Evolutionary conservation across 1,140 invertebrate species (phyloP), one percentile per base, ranked within the genome.

Genomic region (Procambarus clarkii): DNA sequence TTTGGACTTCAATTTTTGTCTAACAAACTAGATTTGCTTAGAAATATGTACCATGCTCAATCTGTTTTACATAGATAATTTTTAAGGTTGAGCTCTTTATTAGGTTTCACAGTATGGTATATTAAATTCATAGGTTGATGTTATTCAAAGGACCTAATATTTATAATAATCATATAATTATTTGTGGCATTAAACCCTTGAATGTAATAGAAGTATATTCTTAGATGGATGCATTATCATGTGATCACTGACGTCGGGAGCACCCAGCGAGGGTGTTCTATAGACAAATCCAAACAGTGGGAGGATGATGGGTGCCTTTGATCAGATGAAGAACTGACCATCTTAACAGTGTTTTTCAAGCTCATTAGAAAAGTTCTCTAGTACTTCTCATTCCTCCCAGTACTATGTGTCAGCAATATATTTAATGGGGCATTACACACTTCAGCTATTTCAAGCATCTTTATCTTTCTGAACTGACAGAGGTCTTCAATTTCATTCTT

Each of bases 161-260:
- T 46, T 76, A 24, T 79, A 87, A 85, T 85, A 24, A 87, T 77
- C 45, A 79, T 87, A 48, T 46, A 46, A 85, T 85, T 87, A 54
- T 77, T 24, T 87, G 85, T 87, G 85, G 85, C 85, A 87, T 87
- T 87, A 87, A 58, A 78, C 76, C 48, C 83, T 50, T 69, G 54
- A 80, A 3, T 83, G 76, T 87, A 58, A 87, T 87, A 34, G 24
- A 87, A 77, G 71, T 87, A 78, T 77, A 87, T 87, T 77, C 81
- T 46, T 44, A 69, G 58, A 83, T 83, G 81, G 81, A 45, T 83
- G 69, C 60, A 44, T 44, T 83, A 83, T 83, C 81, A 64, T 83
- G 69, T 83, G 81, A 83, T 83, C 81, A 69, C 50, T 83, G 81
- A 34, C 34, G 21, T 74, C 18, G 69, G 58, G 60, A 83, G 81